A percentile compares a stretch with the other conserved stretches of the same genome.
These are phyloP conservation scores for rat (Rattus norvegicus) DNA, from an alignment of 2,113 vertebrate genomes.

Conservation along the genomic window DNA sequence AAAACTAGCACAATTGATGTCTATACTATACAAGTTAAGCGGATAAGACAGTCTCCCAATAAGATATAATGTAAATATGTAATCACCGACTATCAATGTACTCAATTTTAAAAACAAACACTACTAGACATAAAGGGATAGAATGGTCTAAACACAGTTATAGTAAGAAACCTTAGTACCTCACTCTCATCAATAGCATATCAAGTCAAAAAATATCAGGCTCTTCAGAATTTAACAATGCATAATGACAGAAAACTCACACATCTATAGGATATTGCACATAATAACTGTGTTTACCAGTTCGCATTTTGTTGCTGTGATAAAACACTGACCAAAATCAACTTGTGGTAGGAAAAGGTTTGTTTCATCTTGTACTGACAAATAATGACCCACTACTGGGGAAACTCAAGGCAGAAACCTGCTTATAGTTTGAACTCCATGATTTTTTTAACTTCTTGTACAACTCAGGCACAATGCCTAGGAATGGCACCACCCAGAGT, in stretches of 20 bases:
- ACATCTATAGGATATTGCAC: not conserved
- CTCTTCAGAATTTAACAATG: not conserved
- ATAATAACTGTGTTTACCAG: not conserved
- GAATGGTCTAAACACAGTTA: too few species aligned
- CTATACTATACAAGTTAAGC: not conserved
- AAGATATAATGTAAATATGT: not conserved
- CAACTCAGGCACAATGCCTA: not conserved
- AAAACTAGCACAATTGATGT: not conserved
- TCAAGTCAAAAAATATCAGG: not conserved
- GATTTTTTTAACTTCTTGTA: not conserved
- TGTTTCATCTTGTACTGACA: not conserved
- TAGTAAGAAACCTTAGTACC: not conserved
- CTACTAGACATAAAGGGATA: not conserved
- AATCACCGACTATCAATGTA: not conserved
- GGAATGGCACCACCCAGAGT: not conserved
- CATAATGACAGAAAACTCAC: not conserved
- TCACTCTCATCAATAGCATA: not conserved
- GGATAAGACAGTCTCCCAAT: not conserved
- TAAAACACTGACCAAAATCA: not conserved
- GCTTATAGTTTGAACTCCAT: not conserved
- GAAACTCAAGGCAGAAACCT: not conserved
- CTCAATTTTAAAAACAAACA: not conserved
- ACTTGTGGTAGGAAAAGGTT: not conserved
- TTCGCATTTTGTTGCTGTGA: not conserved
- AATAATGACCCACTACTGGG: not conserved